phyloP scores from a whole-genome alignment of 2,888 invertebrate genomes.

The Rapana venosa region DNA sequence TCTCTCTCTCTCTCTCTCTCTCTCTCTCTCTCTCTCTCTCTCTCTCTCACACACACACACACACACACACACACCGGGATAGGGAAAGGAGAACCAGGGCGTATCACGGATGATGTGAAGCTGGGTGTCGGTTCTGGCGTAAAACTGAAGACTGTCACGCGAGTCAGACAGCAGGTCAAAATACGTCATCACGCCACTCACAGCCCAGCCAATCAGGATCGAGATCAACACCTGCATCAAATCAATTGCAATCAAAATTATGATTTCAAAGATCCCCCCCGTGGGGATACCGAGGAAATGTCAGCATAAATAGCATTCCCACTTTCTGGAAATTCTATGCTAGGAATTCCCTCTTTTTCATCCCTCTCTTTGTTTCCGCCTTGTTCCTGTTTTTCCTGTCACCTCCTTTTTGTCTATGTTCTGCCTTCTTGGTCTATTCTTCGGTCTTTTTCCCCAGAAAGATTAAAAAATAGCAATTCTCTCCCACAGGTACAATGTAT shows the following conservation, averaged over 20 bases:
- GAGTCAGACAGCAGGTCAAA: slow-evolving; percentile 76
- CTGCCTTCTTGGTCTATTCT: too few relatives aligned
- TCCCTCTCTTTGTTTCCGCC: too few relatives aligned
- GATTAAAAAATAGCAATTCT: too few relatives aligned
- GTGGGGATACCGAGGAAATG: too few relatives aligned
- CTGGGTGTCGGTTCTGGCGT: slow-evolving; percentile 71
- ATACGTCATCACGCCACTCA: slow-evolving; percentile 65
- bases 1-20: slow-evolving; percentile 5
- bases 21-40: not conserved
- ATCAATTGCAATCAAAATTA: not conserved
- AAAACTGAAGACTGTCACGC: slow-evolving; percentile 67
- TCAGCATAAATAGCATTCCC: too few relatives aligned
- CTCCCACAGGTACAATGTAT: too few relatives aligned
- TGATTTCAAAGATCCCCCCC: not conserved
- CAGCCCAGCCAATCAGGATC: slow-evolving; percentile 66
- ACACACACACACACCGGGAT: slow-evolving; percentile 80
- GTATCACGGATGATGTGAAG: slow-evolving; percentile 60
- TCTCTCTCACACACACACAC: not conserved
- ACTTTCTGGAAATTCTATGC: too few relatives aligned
- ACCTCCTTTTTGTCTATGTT: too few relatives aligned
- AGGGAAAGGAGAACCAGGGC: slow-evolving; percentile 77
- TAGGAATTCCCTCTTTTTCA: too few relatives aligned
- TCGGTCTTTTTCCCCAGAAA: too few relatives aligned
- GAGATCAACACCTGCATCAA: slow-evolving; percentile 64
- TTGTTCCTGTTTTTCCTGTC: too few relatives aligned